Conservation (phyloP, 2,113 vertebrate genomes). For the Terrapene triunguis region DNA sequence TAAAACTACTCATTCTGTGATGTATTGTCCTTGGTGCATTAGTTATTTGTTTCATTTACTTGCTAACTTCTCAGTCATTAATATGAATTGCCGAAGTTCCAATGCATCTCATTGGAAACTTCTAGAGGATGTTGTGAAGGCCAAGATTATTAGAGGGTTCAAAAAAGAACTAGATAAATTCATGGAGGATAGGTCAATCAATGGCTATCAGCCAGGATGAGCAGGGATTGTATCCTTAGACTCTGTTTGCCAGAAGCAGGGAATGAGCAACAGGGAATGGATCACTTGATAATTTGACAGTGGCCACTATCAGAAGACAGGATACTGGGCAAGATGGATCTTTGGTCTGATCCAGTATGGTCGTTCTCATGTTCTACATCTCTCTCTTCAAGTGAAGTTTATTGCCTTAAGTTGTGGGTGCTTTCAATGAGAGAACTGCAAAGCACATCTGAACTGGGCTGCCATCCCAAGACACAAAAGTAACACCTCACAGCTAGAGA, state of each 20-base stretch:
- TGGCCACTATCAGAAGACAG: no score
- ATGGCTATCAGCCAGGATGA: no score
- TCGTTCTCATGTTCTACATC: not conserved
- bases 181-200: no score
- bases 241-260: no score
- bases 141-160: no score
- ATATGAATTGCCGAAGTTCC: not conserved
- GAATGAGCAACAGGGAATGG: no score
- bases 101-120: not conserved
- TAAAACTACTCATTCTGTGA: not conserved
- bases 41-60: conserved; percentile 9
- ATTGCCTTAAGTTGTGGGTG: not conserved
- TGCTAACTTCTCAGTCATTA: not conserved
- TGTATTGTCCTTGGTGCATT: not conserved
- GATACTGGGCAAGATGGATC: no score
- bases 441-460: not conserved
- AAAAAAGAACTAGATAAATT: no score
- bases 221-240: no score
- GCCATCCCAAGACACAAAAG: not conserved
- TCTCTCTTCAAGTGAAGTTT: not conserved
- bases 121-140: not conserved
- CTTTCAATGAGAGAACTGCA: rapidly evolving
- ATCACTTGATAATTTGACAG: no score
- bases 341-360: no score
- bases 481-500: not conserved